Evolutionary conservation across 2,797 vertebrate species (phyloP).

Genomic region (Zenarchopterus dispar): DNA sequence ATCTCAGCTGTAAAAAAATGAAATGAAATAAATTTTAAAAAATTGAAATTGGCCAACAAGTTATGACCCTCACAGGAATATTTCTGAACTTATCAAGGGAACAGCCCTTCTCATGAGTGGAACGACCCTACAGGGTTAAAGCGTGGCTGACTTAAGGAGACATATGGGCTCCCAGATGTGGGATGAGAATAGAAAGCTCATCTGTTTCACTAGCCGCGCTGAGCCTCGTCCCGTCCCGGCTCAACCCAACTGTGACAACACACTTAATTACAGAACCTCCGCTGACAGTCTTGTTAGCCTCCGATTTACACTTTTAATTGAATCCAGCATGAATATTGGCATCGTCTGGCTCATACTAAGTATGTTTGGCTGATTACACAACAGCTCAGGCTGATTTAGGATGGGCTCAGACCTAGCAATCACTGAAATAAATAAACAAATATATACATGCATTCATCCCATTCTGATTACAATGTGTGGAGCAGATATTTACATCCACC

Average conservation of each 20-base stretch:
- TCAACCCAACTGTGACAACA: slow-evolving; percentile 70
- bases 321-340: slow-evolving; percentile 57
- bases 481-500: too few relatives aligned
- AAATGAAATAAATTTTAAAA: too few relatives aligned
- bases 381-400: slow-evolving; percentile 43
- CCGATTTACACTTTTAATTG: slow-evolving; percentile 72
- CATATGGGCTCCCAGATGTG: slow-evolving; percentile 37
- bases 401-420: slow-evolving; percentile 23
- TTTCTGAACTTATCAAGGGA: too few relatives aligned
- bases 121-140: slow-evolving; percentile 13
- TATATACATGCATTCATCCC: not conserved
- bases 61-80: too few relatives aligned
- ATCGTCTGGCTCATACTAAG: slow-evolving; percentile 65
- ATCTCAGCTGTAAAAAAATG: too few relatives aligned
- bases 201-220: slow-evolving; percentile 57
- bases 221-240: slow-evolving; percentile 53
- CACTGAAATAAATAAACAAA: not conserved
- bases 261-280: slow-evolving; percentile 68
- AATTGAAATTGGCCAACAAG: too few relatives aligned
- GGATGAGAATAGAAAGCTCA: slow-evolving; percentile 49
- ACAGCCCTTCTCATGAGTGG: not conserved
- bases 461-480: not conserved
- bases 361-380: slow-evolving; percentile 54
- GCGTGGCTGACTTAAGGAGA: slow-evolving; percentile 23
- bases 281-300: slow-evolving; percentile 71